A percentile compares a stretch with the other conserved stretches of the same genome.
Evolutionary conservation across 2,113 vertebrate genomes (phyloP).

Genomic region (Tauraco erythrolophus): DNA sequence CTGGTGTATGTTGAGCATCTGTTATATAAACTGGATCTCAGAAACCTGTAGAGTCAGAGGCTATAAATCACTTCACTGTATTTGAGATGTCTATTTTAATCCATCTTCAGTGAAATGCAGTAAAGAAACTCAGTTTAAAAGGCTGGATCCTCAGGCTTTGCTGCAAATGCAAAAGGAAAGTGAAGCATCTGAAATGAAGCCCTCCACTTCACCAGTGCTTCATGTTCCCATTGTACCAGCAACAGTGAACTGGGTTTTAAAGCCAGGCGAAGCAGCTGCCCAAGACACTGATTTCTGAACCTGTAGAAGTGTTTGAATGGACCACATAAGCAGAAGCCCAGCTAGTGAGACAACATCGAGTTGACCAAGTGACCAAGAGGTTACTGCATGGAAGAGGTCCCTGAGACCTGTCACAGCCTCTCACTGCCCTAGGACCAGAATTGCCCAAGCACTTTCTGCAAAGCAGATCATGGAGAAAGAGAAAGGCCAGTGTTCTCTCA

Average conservation of each 20-base stretch:
- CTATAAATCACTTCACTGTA: neutral
- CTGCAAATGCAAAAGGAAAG: neutral
- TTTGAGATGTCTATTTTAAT: neutral
- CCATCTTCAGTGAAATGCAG: neutral
- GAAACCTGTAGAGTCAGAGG: neutral
- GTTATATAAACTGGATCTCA: neutral
- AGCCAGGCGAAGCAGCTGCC: fast-evolving
- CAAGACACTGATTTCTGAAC: neutral
- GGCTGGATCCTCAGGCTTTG: neutral
- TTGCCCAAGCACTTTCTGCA: neutral
- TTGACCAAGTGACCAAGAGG: neutral
- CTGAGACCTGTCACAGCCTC: neutral
- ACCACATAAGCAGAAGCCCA: neutral
- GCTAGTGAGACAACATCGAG: neutral
- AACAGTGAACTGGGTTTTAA: neutral
- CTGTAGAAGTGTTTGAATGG: neutral
- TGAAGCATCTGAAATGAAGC: neutral
- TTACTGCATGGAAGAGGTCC: neutral
- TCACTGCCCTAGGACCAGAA: neutral
- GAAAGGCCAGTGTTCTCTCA: neutral
- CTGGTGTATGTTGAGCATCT: neutral
- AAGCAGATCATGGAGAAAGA: neutral
- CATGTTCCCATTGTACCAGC: neutral
- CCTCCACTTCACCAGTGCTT: neutral
- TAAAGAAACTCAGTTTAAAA: neutral